These are phyloP conservation scores for Hiodon tergisus DNA, from an alignment of 2,113 vertebrate species.

Conservation along the genomic window DNA sequence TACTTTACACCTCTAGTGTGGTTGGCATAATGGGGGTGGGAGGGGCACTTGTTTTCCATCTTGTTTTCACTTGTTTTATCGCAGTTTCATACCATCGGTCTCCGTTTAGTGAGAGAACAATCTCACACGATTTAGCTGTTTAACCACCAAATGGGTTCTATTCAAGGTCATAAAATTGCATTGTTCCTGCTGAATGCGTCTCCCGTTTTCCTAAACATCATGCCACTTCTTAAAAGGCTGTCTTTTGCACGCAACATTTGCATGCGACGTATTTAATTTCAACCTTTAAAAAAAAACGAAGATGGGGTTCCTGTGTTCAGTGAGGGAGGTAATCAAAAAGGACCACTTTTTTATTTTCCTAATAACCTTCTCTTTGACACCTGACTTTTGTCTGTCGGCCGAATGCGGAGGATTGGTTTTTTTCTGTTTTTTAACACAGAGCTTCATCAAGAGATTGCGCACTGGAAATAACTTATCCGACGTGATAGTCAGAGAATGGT, in stretches of 20 bases:
- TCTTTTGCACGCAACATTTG: too few relatives aligned
- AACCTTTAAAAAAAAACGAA: too few relatives aligned
- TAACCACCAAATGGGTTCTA: neutral
- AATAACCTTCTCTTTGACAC: constrained; percentile 46
- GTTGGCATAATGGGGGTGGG: neutral
- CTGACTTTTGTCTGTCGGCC: constrained; percentile 32
- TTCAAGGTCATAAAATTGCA: neutral
- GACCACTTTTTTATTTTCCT: constrained; percentile 47
- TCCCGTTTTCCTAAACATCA: neutral
- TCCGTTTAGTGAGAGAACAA: neutral
- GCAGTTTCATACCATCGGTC: constrained; percentile 4
- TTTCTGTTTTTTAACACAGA: constrained; percentile 34
- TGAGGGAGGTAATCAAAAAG: constrained; percentile 49
- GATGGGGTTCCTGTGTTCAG: neutral
- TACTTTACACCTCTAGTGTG: constrained; percentile 11
- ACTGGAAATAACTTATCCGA: constrained; percentile 35
- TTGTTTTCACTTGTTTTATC: constrained; percentile 1
- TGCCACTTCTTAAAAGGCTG: neutral
- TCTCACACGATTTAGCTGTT: neutral
- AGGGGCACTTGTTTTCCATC: neutral
- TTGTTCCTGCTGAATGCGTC: neutral
- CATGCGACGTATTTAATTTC: too few relatives aligned
- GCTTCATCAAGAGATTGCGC: constrained; percentile 25
- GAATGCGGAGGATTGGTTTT: constrained; percentile 41
- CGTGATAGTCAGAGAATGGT: constrained; percentile 6